Evolutionary conservation across 2,888 invertebrate genomes (phyloP), one percentile per base, ranked within the genome.

Genomic region (Hedya salicella): DNA sequence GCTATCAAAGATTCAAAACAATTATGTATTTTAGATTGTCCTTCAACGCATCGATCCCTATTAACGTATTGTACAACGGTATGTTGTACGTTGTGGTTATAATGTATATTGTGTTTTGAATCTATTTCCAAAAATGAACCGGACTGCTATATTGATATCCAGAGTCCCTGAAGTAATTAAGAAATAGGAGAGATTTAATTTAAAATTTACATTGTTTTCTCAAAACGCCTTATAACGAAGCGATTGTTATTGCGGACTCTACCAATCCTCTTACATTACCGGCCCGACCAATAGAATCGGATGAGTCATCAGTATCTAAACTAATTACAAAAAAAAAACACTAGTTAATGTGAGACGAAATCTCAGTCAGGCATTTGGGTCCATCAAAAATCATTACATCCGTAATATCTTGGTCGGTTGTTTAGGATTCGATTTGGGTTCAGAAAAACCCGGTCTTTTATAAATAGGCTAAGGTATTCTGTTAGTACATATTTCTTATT

Each of bases 251-350:
- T 66, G 48, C 66, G 14, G 42, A 49, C 66, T 54, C 53, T 66
- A 66, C 49, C 63, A 19, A 49, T 67, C 49, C 25, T 49, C 30
- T 48, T 63, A 39, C 67, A 87, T 87, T 85, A 87, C 77, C 70
- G 72, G 69, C 73, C 68, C 72, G 75, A 78, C 87, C 87, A 91
- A 92, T 92, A 91, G 91, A 91, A 86, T 80, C 77, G 75, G 77
- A 82, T 91, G 92, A 92, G 79, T 91, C 91, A 91, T 89, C 92
- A 88, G 79, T 87, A 87, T 89, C 85, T 87, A 88, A 91, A 91
- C 91, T 91, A 92, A 92, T 92, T 91, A 91, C 88, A 69, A 73
- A 78, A 79, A 86, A 88, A 89, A 89, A 88, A 76, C 74, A 73
- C 76, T 76, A 73, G 76, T 77, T 84, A 86, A 89, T 85, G 85